Base-by-base conservation (phyloP, 2,797 vertebrate species). In the Notolepis coatsorum region DNA sequence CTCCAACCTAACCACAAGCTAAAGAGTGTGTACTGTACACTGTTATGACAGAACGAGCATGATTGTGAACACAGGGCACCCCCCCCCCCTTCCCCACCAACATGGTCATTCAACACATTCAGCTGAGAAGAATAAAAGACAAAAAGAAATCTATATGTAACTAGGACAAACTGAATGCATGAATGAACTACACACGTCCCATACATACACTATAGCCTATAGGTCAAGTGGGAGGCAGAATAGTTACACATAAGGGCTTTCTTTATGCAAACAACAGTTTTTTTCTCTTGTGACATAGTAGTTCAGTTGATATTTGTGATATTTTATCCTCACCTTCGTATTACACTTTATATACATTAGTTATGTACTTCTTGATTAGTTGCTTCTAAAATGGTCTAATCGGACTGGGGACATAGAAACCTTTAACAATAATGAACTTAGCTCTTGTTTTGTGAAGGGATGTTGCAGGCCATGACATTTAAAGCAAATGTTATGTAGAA, bases 1-100 rank as follows among this genome's bases (percentile, higher is more conserved):
- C n/a, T n/a, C n/a, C n/a, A n/a, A n/a, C n/a, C n/a, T 47, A 71
- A 74, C 75, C 79, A 79, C 79, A 82, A 33, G 46, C 43, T 49
- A 18, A 15, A 24, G n/a, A 77, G 72, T 23, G 47, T 31, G 27
- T 45, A 49, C 38, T 31, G 27, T 45, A 49, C 38, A n/a, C 49
- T 48, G 41, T 42, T 27, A 82, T 74, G 75, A 82, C 61, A 80
- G 66, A 61, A 39, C 37, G 59, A 78, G 59, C 59, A 60, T 13
- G 7, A 35, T 35, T 43, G 42, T 39, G 54, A 31, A 63, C 53
- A 48, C 50, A 65, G 35, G 72, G 80, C 58, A 65, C 61, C n/a
- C n/a, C n/a, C n/a, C n/a, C n/a, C n/a, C n/a, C n/a, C n/a, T n/a
- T n/a, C n/a, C 63, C 18, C 20, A 28, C 31, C 71, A 73, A 78